phyloP scores from a whole-genome alignment of 2,888 invertebrate genomes.

The Amblyjoppa fuscipennis region DNA sequence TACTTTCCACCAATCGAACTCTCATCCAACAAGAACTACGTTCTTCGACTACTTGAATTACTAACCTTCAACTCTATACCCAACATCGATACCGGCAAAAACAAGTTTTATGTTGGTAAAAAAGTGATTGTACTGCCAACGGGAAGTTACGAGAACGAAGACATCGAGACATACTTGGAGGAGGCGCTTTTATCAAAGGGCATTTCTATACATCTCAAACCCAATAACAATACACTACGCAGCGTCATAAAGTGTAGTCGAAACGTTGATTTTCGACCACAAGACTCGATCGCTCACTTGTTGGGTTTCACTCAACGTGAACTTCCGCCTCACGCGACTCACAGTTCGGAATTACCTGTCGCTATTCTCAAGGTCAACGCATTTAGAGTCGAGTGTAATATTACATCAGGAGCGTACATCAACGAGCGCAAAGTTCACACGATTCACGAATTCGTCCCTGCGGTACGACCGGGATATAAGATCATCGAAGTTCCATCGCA shows the following conservation, averaged over 20 bases:
- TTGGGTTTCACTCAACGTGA: slow-evolving; percentile 33
- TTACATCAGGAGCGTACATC: slow-evolving; percentile 69
- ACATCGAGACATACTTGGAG: slow-evolving; percentile 71
- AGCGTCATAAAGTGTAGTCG: slow-evolving; percentile 51
- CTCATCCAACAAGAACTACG: slow-evolving; percentile 69
- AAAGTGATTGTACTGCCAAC: slow-evolving; percentile 70
- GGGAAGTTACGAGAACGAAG: slow-evolving; percentile 77
- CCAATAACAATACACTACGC: slow-evolving; percentile 32
- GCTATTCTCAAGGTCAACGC: slow-evolving; percentile 68
- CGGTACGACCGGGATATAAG: slow-evolving; percentile 67
- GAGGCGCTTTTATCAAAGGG: background rate
- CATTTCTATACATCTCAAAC: background rate
- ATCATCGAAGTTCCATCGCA: slow-evolving; percentile 66
- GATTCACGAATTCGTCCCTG: slow-evolving; percentile 70
- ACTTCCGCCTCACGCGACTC: slow-evolving; percentile 29
- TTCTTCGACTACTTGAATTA: slow-evolving; percentile 75
- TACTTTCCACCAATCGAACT: slow-evolving; percentile 75
- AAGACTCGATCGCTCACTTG: slow-evolving; percentile 47
- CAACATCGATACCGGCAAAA: slow-evolving; percentile 77
- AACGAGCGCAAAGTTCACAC: slow-evolving; percentile 68
- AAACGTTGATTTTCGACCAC: slow-evolving; percentile 38
- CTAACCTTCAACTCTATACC: slow-evolving; percentile 75
- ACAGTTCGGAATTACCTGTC: slow-evolving; percentile 67
- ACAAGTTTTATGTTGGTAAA: slow-evolving; percentile 65
- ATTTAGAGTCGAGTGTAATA: slow-evolving; percentile 71